Percentiles rank a stretch among this genome's conserved stretches.
phyloP scores from a whole-genome alignment of 2,888 invertebrate species.

The Subacronicta megacephala region DNA sequence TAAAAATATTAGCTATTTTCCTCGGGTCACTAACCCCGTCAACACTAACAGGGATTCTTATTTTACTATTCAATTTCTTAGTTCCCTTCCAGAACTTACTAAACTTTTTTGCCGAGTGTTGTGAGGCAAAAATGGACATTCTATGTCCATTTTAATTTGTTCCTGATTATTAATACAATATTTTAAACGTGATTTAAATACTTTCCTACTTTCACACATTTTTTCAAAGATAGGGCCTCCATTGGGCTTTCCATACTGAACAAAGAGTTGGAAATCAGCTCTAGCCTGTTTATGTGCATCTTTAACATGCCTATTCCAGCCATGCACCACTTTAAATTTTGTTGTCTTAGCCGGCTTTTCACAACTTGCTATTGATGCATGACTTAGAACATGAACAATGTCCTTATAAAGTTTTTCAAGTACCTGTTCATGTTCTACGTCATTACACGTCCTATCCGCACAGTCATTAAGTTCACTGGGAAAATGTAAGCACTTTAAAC shows the following conservation, averaged over 20 bases:
- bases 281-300: neutral
- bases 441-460: too few species aligned
- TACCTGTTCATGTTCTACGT: too few species aligned
- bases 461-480: too few species aligned
- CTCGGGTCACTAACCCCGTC: neutral
- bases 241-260: neutral
- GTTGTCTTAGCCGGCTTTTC: too few species aligned
- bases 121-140: too few species aligned
- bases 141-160: too few species aligned
- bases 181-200: conserved; percentile 1
- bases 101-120: conserved; percentile 3
- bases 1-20: neutral
- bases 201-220: conserved; percentile 1
- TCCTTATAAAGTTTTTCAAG: neutral
- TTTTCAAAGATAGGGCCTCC: neutral
- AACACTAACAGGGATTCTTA: neutral
- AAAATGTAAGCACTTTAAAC: neutral
- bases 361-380: neutral
- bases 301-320: too few species aligned
- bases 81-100: conserved; percentile 2
- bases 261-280: neutral
- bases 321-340: too few species aligned
- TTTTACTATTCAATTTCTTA: neutral
- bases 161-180: neutral
- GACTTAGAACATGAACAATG: neutral